Percentiles rank a stretch among this genome's conserved stretches.
Conservation (phyloP, 2,113 vertebrate species). For the Myiozetetes cayanensis region DNA sequence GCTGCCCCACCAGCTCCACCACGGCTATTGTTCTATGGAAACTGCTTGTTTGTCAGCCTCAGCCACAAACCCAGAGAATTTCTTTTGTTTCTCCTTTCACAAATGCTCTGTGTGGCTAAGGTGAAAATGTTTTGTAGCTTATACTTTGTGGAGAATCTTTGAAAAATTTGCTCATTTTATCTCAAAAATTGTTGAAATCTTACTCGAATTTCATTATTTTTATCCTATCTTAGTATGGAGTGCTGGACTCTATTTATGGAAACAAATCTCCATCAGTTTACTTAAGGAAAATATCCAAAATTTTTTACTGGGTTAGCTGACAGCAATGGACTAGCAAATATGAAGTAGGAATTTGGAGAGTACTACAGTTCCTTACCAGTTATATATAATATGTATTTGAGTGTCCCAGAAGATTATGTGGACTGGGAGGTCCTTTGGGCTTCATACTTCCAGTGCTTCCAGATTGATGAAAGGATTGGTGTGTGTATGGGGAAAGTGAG, state of each 20-base stretch:
- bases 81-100: not conserved
- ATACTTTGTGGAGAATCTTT: not conserved
- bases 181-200: not conserved
- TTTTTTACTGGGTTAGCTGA: not conserved
- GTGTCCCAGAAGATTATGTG: not conserved
- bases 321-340: not conserved
- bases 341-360: not conserved
- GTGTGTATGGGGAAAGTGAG: not conserved
- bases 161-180: not conserved
- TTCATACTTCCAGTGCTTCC: not conserved
- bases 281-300: not conserved
- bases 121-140: not conserved
- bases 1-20: not conserved
- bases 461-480: not conserved
- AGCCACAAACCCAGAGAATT: not conserved
- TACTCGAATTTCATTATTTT: not conserved
- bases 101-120: not conserved
- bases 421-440: not conserved
- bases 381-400: not conserved
- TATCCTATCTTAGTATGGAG: not conserved
- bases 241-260: not conserved
- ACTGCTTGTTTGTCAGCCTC: not conserved
- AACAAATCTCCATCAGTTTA: not conserved
- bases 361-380: not conserved
- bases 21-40: not conserved